phyloP scores from a whole-genome alignment of 2,888 invertebrate genomes.

The Drosophila pegasa region DNA sequence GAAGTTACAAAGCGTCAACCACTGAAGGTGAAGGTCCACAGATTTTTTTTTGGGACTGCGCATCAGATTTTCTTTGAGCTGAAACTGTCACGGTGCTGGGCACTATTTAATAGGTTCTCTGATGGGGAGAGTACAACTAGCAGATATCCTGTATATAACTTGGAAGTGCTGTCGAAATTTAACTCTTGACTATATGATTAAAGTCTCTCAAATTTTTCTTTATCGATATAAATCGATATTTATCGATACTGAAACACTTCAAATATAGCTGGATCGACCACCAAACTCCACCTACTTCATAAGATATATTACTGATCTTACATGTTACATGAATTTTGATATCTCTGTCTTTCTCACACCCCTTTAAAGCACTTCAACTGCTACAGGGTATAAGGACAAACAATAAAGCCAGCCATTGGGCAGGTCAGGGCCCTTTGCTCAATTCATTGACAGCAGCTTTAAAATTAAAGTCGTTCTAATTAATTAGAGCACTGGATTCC shows the following conservation, averaged over 20 bases:
- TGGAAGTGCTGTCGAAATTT: background rate
- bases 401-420: slow-evolving; percentile 25
- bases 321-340: background rate
- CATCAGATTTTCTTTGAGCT: slow-evolving; percentile 6
- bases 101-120: slow-evolving; percentile 53
- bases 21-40: slow-evolving; percentile 69
- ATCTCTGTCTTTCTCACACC: background rate
- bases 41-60: slow-evolving; percentile 9
- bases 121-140: background rate
- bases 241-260: too few species aligned
- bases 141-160: slow-evolving; percentile 1
- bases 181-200: too few species aligned
- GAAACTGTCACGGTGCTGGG: slow-evolving; percentile 60
- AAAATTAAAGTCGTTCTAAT: slow-evolving; percentile 54
- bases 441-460: slow-evolving; percentile 39
- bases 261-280: too few species aligned
- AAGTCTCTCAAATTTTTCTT: too few species aligned
- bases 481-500: slow-evolving; percentile 65
- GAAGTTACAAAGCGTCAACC: slow-evolving; percentile 64
- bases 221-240: too few species aligned
- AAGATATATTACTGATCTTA: too few species aligned
- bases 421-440: slow-evolving; percentile 64
- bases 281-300: too few species aligned
- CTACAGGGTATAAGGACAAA: slow-evolving; percentile 39
- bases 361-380: background rate